phyloP scores from a whole-genome alignment of 2,797 vertebrate species.

The Pampus argenteus region DNA sequence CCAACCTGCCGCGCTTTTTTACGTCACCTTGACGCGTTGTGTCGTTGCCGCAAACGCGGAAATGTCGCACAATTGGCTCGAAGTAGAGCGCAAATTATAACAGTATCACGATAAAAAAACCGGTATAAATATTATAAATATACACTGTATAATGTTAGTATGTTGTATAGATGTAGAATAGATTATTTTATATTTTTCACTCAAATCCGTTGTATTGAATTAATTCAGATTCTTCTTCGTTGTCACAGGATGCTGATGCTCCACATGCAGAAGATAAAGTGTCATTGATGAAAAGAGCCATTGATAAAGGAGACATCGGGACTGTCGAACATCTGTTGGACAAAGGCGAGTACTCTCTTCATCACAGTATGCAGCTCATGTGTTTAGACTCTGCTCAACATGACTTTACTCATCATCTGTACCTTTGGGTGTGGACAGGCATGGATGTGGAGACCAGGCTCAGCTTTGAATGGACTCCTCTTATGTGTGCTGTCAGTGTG shows the following conservation, averaged over 20 bases:
- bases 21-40: too few species aligned
- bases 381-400: too few species aligned
- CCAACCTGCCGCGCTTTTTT: too few species aligned
- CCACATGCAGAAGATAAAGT: slow-evolving; percentile 67
- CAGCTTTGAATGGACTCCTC: slow-evolving; percentile 91
- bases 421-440: slow-evolving; percentile 78
- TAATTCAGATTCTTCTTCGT: neutral
- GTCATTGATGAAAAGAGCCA: slow-evolving; percentile 87
- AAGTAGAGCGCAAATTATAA: too few species aligned
- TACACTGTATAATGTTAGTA: too few species aligned
- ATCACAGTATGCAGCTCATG: neutral
- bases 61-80: too few species aligned
- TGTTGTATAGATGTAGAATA: too few species aligned
- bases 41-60: too few species aligned
- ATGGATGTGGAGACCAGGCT: slow-evolving; percentile 90
- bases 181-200: neutral
- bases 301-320: slow-evolving; percentile 83
- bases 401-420: slow-evolving; percentile 1
- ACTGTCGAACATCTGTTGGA: slow-evolving; percentile 88
- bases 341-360: slow-evolving; percentile 80
- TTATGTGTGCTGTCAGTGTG: slow-evolving; percentile 92
- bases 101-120: too few species aligned
- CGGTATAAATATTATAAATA: too few species aligned
- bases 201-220: neutral
- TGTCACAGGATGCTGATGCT: slow-evolving; percentile 32